phyloP scores from a whole-genome alignment of 1,140 invertebrate genomes.

The Hesperophylax magnus region DNA sequence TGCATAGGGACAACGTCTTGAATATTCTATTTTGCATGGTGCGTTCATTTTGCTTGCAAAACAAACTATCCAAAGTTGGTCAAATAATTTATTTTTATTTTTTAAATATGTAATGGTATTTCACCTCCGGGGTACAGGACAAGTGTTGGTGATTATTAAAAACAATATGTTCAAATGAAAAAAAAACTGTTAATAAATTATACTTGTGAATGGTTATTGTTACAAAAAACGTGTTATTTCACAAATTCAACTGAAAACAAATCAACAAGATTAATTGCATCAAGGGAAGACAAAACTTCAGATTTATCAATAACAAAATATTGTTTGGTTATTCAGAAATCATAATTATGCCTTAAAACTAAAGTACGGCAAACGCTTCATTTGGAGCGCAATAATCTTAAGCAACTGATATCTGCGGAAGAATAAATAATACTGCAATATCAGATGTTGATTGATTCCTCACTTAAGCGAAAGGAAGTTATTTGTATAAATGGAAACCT shows the following conservation, averaged over 20 bases:
- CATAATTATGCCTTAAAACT: background rate
- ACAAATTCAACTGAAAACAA: constrained; percentile 43
- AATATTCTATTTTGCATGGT: no score
- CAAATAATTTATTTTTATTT: background rate
- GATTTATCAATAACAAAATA: constrained; percentile 20
- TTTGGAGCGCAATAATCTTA: constrained; percentile 1
- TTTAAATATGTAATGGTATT: background rate
- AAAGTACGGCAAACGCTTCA: background rate
- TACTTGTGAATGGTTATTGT: constrained; percentile 33
- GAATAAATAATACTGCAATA: background rate
- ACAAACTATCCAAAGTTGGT: background rate
- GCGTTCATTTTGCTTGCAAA: background rate
- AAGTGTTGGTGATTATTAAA: constrained; percentile 21
- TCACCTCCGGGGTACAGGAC: constrained; percentile 19
- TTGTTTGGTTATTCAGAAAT: constrained; percentile 17
- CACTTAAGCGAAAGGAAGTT: constrained; percentile 3
- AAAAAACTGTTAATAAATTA: constrained; percentile 28
- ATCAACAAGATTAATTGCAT: constrained; percentile 33
- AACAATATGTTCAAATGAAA: constrained; percentile 20
- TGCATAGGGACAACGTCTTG: no score
- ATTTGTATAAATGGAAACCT: constrained; percentile 4
- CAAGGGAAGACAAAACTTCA: constrained; percentile 33
- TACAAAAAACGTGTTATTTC: constrained; percentile 34
- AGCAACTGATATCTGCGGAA: background rate
- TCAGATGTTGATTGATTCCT: constrained; percentile 24